A percentile compares a stretch with the other conserved stretches of the same genome.
phyloP scores from a whole-genome alignment of 2,888 invertebrate genomes.

The Tinea semifulvella region DNA sequence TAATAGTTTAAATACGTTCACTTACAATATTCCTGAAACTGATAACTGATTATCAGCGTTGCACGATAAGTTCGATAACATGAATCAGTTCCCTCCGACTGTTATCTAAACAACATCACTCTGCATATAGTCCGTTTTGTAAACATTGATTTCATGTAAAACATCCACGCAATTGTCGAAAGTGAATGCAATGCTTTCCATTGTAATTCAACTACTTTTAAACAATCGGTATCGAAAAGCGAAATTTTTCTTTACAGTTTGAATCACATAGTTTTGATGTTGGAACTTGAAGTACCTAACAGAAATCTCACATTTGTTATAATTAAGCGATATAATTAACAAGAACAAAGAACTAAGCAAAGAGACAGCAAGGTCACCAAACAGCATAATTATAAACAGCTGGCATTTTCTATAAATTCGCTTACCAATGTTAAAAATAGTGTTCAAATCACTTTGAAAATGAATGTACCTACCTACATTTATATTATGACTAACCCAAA shows the following conservation, averaged over 20 bases:
- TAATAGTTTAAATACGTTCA: neutral
- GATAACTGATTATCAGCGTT: conserved; percentile 5
- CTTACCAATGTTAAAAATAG: conserved; percentile 1
- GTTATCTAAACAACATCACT: neutral
- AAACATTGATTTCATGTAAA: conserved; percentile 7
- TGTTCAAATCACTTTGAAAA: no score
- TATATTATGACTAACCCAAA: neutral
- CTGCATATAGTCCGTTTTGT: conserved; percentile 2
- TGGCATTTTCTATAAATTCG: neutral
- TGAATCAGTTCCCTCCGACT: neutral
- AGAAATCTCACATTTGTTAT: neutral
- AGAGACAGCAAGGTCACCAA: conserved; percentile 4
- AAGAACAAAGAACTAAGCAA: neutral
- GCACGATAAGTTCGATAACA: conserved; percentile 1
- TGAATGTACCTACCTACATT: no score
- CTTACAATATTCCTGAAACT: conserved; percentile 4
- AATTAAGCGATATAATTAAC: conserved; percentile 1
- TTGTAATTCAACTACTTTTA: neutral
- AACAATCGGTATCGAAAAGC: neutral
- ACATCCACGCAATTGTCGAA: conserved; percentile 7
- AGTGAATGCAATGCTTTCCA: conserved; percentile 7
- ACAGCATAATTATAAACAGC: neutral
- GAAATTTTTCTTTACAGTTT: neutral
- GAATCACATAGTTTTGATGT: neutral
- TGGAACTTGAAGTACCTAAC: no score